Conservation (phyloP, 2,113 vertebrate genomes). For the Hippoglossus stenolepis region DNA sequence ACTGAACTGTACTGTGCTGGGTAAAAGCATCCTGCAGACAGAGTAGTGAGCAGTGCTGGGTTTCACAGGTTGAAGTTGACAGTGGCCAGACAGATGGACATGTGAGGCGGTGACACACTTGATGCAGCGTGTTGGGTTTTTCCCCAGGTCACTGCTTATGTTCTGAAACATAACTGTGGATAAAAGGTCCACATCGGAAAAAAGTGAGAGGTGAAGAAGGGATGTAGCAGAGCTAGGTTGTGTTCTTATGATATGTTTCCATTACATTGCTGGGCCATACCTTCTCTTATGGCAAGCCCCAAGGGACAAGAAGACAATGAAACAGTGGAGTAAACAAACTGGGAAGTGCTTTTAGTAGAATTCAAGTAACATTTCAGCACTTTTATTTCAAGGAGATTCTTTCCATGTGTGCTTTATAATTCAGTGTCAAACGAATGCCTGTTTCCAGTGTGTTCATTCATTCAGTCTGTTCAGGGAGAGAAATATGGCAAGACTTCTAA, state of each 20-base stretch:
- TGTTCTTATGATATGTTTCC: conserved; percentile 22
- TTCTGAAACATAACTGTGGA: neutral
- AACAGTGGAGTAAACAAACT: conserved; percentile 3
- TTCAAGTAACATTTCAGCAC: neutral
- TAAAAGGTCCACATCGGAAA: neutral
- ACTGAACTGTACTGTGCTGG: neutral
- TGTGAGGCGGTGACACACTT: neutral
- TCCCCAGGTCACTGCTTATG: neutral
- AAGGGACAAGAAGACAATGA: neutral
- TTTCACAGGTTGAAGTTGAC: neutral
- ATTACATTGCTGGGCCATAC: neutral
- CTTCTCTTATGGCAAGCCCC: neutral
- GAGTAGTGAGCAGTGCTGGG: neutral
- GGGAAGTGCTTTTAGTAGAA: neutral
- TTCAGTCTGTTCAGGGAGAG: too few relatives aligned
- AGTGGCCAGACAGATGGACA: neutral
- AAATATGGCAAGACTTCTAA: neutral
- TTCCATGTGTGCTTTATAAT: conserved; percentile 5
- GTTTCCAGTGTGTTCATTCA: neutral
- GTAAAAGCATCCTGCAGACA: neutral
- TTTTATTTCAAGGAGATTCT: neutral
- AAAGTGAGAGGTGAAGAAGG: neutral
- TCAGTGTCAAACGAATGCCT: neutral
- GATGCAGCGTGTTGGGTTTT: neutral
- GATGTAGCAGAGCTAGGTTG: neutral